These are phyloP conservation scores for Pachycephala philippinensis DNA, from an alignment of 2,113 vertebrate genomes.

Conservation along the genomic window DNA sequence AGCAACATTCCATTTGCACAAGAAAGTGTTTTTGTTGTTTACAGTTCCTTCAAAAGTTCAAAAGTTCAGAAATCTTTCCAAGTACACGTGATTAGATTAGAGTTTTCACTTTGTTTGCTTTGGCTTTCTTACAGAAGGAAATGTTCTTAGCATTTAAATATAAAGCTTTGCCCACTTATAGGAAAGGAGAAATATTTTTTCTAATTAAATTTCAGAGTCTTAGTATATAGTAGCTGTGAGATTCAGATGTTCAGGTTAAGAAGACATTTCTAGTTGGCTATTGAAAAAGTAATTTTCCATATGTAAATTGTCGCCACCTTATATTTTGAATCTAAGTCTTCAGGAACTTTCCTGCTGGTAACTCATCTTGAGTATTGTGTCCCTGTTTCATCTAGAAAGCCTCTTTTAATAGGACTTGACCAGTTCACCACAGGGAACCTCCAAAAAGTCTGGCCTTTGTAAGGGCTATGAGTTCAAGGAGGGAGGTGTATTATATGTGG, in stretches of 20 bases:
- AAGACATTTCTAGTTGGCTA: not conserved
- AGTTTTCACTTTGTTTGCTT: not conserved
- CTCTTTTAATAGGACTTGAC: not conserved
- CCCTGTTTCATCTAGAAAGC: not conserved
- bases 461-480: not conserved
- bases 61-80: not conserved
- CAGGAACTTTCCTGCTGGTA: not conserved
- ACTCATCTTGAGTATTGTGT: not conserved
- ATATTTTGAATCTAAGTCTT: not conserved
- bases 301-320: not conserved
- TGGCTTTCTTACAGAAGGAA: not conserved
- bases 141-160: not conserved
- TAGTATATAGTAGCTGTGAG: not conserved
- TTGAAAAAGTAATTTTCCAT: not conserved
- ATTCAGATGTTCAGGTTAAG: not conserved
- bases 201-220: not conserved
- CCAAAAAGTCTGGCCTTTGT: not conserved
- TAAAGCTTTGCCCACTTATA: not conserved
- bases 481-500: fast-evolving
- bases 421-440: not conserved
- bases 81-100: not conserved
- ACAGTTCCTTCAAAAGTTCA: not conserved
- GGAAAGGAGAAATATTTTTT: not conserved
- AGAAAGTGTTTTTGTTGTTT: not conserved
- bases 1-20: not conserved